Evolutionary conservation across 2,797 vertebrate species (phyloP).

Genomic region (Steatocranus sp.): DNA sequence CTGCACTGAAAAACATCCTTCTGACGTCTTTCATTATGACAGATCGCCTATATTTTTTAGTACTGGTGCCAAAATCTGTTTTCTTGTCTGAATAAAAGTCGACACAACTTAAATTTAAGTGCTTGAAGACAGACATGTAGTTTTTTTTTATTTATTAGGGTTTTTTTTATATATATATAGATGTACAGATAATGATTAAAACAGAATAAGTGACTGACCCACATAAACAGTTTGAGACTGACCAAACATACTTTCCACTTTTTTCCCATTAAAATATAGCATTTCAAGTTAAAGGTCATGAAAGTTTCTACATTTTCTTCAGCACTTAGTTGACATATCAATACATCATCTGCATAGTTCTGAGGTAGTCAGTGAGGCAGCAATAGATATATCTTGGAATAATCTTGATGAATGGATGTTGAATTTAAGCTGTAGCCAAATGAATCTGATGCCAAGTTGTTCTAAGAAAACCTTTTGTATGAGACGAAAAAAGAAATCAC

Average conservation of each 20-base stretch:
- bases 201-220: background rate
- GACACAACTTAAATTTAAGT: background rate
- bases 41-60: background rate
- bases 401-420: background rate
- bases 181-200: conserved; percentile 11
- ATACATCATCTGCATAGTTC: background rate
- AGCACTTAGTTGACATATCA: background rate
- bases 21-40: background rate
- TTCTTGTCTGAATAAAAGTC: background rate
- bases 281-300: conserved; percentile 23
- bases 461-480: background rate
- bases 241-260: background rate
- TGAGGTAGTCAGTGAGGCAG: background rate
- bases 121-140: conserved; percentile 13
- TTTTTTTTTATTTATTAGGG: background rate
- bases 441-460: background rate
- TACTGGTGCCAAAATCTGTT: conserved; percentile 25
- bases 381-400: background rate
- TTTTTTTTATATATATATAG: too few relatives aligned
- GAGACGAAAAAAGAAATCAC: background rate
- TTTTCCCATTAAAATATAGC: conserved; percentile 29
- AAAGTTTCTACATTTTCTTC: background rate
- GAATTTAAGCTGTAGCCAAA: background rate
- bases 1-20: conserved; percentile 3
- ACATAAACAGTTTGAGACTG: conserved; percentile 6